These are phyloP conservation scores for Lasius platythorax DNA, from an alignment of 2,888 invertebrate genomes.

Conservation along the genomic window DNA sequence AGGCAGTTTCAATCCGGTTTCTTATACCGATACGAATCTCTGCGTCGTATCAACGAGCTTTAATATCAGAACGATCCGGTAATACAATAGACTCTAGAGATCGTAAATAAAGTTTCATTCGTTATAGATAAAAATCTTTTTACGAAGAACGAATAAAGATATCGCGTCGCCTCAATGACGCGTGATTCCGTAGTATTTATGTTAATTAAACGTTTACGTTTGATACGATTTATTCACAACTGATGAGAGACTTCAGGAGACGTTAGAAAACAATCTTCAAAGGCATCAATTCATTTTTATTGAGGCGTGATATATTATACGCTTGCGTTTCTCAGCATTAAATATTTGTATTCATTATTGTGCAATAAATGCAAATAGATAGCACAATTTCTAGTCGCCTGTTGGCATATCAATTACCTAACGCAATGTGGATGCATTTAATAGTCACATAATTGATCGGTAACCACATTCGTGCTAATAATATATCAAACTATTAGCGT, in stretches of 20 bases:
- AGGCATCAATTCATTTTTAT: not conserved
- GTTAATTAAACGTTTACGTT: slow-evolving; percentile 21
- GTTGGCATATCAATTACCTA: slow-evolving; percentile 44
- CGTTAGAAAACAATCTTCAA: slow-evolving; percentile 10
- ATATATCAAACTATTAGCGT: slow-evolving; percentile 42
- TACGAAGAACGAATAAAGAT: slow-evolving; percentile 50
- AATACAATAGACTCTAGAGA: slow-evolving; percentile 40
- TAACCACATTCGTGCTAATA: slow-evolving; percentile 32
- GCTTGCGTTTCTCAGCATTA: slow-evolving; percentile 4
- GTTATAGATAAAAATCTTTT: slow-evolving; percentile 65
- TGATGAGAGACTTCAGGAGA: not conserved
- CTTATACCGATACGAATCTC: slow-evolving; percentile 65
- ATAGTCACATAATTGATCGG: slow-evolving; percentile 40
- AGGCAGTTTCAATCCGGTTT: slow-evolving; percentile 63
- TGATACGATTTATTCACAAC: slow-evolving; percentile 2
- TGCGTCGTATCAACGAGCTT: slow-evolving; percentile 54
- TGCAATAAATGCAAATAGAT: slow-evolving; percentile 24
- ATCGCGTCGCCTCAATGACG: slow-evolving; percentile 16
- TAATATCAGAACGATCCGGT: slow-evolving; percentile 63
- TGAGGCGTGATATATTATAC: not conserved
- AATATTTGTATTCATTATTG: slow-evolving; percentile 28
- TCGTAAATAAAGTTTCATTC: slow-evolving; percentile 62
- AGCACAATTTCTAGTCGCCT: slow-evolving; percentile 29
- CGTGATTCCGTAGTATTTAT: not conserved
- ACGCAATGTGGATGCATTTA: slow-evolving; percentile 28